These are phyloP conservation scores for Gulo gulo DNA, from an alignment of 2,113 vertebrate species.

Conservation along the genomic window DNA sequence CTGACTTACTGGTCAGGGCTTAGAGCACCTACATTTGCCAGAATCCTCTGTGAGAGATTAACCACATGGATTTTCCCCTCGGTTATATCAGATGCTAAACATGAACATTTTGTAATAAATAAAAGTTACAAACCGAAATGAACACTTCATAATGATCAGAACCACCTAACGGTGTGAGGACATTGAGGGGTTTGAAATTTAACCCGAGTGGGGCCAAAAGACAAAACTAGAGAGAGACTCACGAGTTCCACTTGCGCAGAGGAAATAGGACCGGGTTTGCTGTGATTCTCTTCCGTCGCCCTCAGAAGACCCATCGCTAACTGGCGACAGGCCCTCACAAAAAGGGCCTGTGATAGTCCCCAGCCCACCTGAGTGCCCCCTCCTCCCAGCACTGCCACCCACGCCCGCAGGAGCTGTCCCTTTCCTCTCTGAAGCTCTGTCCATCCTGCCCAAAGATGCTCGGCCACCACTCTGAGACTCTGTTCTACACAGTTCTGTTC, in stretches of 20 bases:
- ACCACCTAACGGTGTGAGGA: conserved; percentile 42
- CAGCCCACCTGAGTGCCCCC: neutral
- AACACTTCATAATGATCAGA: conserved; percentile 68
- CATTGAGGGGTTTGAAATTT: conserved; percentile 78
- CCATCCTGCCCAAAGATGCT: neutral
- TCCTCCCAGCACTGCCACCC: neutral
- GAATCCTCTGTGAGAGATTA: conserved; percentile 72
- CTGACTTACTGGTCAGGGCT: conserved; percentile 68
- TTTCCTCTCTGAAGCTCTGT: neutral
- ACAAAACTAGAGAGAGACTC: conserved; percentile 77
- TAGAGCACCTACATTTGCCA: conserved; percentile 63
- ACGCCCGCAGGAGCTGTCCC: too few species aligned
- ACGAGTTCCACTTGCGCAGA: conserved; percentile 23
- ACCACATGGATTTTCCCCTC: conserved; percentile 73
- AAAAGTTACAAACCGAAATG: conserved; percentile 75
- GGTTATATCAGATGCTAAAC: conserved; percentile 73
- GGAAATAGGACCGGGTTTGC: conserved; percentile 64
- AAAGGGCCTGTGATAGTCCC: neutral
- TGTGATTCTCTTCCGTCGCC: conserved; percentile 59
- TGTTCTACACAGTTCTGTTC: neutral
- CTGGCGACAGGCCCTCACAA: neutral
- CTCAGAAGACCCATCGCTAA: conserved; percentile 65
- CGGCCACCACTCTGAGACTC: neutral
- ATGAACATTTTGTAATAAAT: conserved; percentile 73
- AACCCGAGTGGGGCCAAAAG: conserved; percentile 79